phyloP scores from a whole-genome alignment of 2,113 vertebrate genomes.

The Apteryx mantelli region DNA sequence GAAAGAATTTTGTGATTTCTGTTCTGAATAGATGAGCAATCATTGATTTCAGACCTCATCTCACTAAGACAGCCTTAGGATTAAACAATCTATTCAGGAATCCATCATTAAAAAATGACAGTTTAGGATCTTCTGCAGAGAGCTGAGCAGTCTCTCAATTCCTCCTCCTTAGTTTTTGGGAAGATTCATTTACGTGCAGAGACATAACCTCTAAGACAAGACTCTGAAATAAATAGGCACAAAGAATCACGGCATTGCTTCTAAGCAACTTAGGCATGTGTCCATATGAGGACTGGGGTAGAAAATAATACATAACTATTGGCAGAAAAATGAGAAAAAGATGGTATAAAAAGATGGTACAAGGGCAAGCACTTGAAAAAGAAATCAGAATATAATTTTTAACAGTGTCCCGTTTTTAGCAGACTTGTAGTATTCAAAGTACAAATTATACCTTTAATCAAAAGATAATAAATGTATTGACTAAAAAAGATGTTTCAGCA shows the following conservation, averaged over 20 bases:
- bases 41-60: background rate
- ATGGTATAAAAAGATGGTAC: background rate
- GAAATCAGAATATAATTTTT: background rate
- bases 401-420: background rate
- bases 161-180: background rate
- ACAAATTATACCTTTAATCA: background rate
- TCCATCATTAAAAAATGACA: background rate
- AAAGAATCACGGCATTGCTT: background rate
- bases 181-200: background rate
- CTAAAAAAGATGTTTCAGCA: background rate
- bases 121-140: background rate
- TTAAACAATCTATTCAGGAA: background rate
- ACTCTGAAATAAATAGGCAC: background rate
- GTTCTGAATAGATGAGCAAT: background rate
- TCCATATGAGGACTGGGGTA: background rate
- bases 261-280: background rate
- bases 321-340: background rate
- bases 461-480: background rate
- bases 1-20: accelerated
- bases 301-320: background rate
- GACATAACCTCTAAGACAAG: background rate
- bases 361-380: background rate
- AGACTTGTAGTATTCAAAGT: background rate
- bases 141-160: background rate
- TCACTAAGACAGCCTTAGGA: background rate